Conservation (phyloP, 2,113 vertebrate genomes). For the Narcine bancroftii region DNA sequence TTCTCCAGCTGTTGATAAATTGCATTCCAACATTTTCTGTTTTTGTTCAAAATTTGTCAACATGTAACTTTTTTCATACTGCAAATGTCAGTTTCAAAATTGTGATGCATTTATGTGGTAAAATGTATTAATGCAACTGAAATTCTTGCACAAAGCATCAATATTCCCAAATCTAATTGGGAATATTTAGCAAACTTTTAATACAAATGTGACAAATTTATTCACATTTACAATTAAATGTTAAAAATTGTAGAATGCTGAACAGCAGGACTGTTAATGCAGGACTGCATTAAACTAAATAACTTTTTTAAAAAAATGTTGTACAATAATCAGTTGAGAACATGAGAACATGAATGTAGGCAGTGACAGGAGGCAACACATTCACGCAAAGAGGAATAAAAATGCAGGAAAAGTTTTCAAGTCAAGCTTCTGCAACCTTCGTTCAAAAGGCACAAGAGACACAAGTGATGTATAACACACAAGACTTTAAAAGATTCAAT, state of each 20-base stretch:
- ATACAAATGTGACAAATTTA: neutral
- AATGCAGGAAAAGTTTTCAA: neutral
- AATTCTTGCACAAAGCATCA: neutral
- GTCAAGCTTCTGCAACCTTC: neutral
- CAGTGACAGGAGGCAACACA: neutral
- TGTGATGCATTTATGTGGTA: neutral
- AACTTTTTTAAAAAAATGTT: too few relatives aligned
- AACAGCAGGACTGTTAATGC: neutral
- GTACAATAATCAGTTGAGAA: neutral
- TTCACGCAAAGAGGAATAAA: neutral
- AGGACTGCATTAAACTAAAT: too few relatives aligned
- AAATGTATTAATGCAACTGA: neutral
- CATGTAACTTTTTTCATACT: neutral
- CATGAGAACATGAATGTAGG: neutral
- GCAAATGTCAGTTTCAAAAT: neutral
- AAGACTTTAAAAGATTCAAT: neutral
- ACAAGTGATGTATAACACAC: neutral
- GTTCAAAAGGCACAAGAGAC: neutral
- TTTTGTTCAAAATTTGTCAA: too few relatives aligned
- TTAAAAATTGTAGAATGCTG: neutral
- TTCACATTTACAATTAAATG: neutral
- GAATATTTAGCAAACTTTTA: neutral
- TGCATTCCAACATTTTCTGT: too few relatives aligned
- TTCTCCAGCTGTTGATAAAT: too few relatives aligned
- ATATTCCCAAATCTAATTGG: neutral